Evolutionary conservation across 2,113 vertebrate genomes (phyloP).

Genomic region (Archilochus colubris): DNA sequence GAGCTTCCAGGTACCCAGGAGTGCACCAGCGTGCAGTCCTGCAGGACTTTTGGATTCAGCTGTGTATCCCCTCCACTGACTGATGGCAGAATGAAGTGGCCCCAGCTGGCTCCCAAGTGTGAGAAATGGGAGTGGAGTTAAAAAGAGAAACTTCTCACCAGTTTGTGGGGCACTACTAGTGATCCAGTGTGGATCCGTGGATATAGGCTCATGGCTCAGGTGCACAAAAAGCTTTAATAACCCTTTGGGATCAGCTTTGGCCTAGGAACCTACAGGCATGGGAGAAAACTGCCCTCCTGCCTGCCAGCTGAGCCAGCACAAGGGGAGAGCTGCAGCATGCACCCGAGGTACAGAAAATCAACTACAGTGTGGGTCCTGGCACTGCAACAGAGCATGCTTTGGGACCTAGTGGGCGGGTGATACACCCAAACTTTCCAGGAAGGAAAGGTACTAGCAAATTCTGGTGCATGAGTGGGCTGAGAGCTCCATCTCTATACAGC

Average conservation of each 20-base stretch:
- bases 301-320: fast-evolving
- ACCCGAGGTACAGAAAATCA: not conserved
- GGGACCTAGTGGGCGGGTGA: not conserved
- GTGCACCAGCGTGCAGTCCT: not conserved
- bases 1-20: fast-evolving
- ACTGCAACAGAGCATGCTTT: not conserved
- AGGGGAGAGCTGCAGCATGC: not conserved
- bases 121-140: not conserved
- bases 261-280: fast-evolving
- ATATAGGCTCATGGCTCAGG: not conserved
- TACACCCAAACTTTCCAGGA: not conserved
- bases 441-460: slow-evolving; percentile 16
- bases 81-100: not conserved
- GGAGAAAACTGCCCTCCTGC: not conserved
- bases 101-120: not conserved
- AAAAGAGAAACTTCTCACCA: not conserved
- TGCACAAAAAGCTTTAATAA: not conserved
- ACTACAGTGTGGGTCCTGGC: not conserved
- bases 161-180: not conserved
- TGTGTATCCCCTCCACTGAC: not conserved
- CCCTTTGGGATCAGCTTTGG: not conserved
- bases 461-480: not conserved
- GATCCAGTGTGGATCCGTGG: not conserved
- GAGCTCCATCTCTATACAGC: not conserved
- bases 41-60: not conserved